These are phyloP conservation scores for Drosophila mayri DNA, from an alignment of 1,140 invertebrate genomes.

Conservation along the genomic window DNA sequence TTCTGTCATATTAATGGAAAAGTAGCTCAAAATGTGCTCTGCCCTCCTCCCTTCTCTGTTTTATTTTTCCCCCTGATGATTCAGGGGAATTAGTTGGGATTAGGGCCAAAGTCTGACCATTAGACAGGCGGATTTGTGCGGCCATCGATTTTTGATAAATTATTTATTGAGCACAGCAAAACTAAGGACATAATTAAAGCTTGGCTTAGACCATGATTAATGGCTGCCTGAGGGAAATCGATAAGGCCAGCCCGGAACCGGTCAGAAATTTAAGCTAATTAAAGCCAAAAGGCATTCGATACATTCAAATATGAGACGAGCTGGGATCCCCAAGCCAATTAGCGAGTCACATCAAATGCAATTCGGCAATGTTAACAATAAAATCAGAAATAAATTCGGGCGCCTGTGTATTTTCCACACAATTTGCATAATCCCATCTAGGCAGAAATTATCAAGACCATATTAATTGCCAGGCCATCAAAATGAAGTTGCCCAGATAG, in stretches of 20 bases:
- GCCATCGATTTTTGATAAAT: constrained; percentile 80
- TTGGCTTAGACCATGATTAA: constrained; percentile 66
- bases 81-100: constrained; percentile 78
- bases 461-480: constrained; percentile 59
- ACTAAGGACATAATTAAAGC: constrained; percentile 69
- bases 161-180: constrained; percentile 64
- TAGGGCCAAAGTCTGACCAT: constrained; percentile 51
- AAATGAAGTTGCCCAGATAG: constrained; percentile 49
- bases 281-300: neutral
- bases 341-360: constrained; percentile 17
- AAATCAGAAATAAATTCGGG: constrained; percentile 12
- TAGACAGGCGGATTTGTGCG: constrained; percentile 61
- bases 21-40: constrained; percentile 61
- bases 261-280: constrained; percentile 22
- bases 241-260: constrained; percentile 21
- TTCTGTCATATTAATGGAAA: constrained; percentile 79
- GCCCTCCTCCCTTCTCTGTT: neutral
- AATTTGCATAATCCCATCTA: constrained; percentile 64
- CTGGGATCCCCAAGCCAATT: neutral
- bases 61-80: constrained; percentile 46
- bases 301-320: constrained; percentile 1
- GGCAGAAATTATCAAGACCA: constrained; percentile 57
- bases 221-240: constrained; percentile 52
- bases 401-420: constrained; percentile 28
- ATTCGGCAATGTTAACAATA: constrained; percentile 33